These are phyloP conservation scores for Larimichthys crocea DNA, from an alignment of 2,113 vertebrate genomes.

Conservation along the genomic window DNA sequence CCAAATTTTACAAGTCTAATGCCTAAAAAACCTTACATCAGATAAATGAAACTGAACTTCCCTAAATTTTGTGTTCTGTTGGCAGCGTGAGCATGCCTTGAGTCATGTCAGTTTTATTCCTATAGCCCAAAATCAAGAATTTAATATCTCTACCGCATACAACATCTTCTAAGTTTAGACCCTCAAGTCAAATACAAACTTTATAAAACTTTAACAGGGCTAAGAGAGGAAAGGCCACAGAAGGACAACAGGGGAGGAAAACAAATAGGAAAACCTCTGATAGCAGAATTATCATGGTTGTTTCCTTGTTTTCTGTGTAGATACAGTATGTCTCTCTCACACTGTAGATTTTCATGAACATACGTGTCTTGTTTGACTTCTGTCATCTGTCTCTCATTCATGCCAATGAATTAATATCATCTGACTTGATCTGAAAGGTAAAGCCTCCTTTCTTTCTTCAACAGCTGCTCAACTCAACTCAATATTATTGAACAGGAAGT, in stretches of 20 bases:
- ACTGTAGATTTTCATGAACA: background rate
- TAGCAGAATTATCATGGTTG: background rate
- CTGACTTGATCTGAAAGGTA: conserved; percentile 8
- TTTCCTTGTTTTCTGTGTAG: background rate
- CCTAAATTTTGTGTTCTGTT: background rate
- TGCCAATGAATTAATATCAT: background rate
- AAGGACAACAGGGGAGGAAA: no score
- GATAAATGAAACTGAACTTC: background rate
- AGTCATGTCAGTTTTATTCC: background rate
- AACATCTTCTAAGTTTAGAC: background rate
- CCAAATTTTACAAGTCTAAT: background rate
- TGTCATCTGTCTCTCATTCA: background rate
- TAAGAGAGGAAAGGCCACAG: background rate
- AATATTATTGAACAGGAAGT: no score
- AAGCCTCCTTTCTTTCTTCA: background rate
- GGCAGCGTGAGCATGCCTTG: background rate
- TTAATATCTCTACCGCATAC: background rate
- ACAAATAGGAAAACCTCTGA: background rate
- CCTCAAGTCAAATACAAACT: background rate
- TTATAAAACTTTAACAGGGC: background rate
- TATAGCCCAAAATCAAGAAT: background rate
- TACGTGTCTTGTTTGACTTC: background rate
- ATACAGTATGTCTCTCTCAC: background rate
- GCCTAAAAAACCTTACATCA: background rate
- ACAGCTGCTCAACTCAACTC: background rate